Conservation (phyloP, 2,797 vertebrate species). For the Tragelaphus eurycerus region DNA sequence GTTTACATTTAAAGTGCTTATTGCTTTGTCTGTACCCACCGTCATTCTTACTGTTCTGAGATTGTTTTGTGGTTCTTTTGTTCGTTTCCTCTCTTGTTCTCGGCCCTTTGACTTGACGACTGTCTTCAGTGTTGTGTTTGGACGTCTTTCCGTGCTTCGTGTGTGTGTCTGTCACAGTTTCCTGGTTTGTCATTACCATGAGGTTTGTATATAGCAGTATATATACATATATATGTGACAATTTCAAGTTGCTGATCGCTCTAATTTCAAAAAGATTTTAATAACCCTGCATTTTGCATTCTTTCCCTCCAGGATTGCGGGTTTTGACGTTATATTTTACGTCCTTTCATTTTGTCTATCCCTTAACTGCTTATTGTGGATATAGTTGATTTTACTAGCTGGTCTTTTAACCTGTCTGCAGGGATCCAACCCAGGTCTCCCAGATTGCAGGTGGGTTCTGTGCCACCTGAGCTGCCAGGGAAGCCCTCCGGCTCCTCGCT, state of each 20-base stretch:
- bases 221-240: fast-evolving
- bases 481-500: no score
- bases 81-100: background rate
- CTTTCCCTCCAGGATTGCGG: background rate
- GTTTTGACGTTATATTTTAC: background rate
- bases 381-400: background rate
- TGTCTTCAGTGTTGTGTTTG: background rate
- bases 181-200: background rate
- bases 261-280: background rate
- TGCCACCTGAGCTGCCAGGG: background rate
- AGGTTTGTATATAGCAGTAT: background rate
- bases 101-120: background rate
- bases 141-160: background rate
- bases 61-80: no score
- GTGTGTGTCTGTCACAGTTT: background rate
- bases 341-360: background rate
- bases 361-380: background rate
- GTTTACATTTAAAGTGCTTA: fast-evolving
- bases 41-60: fast-evolving
- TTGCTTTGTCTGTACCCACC: fast-evolving
- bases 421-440: background rate
- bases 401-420: background rate
- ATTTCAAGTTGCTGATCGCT: background rate
- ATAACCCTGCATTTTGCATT: background rate
- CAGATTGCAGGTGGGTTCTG: background rate